phyloP scores from a whole-genome alignment of 2,113 vertebrate species.

The Origma solitaria region DNA sequence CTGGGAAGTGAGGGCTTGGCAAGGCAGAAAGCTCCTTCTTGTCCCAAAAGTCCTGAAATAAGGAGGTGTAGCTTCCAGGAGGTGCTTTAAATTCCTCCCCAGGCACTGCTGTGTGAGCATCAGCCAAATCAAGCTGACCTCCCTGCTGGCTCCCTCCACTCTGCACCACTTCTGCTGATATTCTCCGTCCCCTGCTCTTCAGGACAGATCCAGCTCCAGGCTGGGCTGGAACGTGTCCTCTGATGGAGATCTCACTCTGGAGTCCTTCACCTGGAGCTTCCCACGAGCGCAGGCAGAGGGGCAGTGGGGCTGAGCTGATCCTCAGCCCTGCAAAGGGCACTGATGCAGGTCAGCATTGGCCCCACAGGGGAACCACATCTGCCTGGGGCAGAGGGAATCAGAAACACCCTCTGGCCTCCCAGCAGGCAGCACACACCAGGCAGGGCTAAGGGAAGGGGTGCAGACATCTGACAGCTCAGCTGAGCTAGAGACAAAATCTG shows the following conservation, averaged over 20 bases:
- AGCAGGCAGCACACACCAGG: too few relatives aligned
- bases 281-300: not conserved
- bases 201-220: not conserved
- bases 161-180: not conserved
- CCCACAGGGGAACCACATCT: not conserved
- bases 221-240: not conserved
- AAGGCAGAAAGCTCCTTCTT: not conserved
- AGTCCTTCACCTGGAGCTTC: not conserved
- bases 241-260: rapidly evolving
- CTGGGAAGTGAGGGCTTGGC: not conserved
- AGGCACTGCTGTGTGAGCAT: not conserved
- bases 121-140: not conserved
- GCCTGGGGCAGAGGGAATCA: not conserved
- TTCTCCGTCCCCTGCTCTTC: not conserved
- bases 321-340: not conserved
- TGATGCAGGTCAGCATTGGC: not conserved
- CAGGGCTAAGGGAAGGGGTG: not conserved
- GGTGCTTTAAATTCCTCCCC: not conserved
- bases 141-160: not conserved
- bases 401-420: not conserved
- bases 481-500: not conserved
- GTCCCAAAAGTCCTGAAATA: not conserved
- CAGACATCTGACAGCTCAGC: not conserved
- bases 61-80: not conserved
- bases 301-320: rapidly evolving